Conservation (phyloP, 2,113 vertebrate species). For the Pseudorasbora parva region DNA sequence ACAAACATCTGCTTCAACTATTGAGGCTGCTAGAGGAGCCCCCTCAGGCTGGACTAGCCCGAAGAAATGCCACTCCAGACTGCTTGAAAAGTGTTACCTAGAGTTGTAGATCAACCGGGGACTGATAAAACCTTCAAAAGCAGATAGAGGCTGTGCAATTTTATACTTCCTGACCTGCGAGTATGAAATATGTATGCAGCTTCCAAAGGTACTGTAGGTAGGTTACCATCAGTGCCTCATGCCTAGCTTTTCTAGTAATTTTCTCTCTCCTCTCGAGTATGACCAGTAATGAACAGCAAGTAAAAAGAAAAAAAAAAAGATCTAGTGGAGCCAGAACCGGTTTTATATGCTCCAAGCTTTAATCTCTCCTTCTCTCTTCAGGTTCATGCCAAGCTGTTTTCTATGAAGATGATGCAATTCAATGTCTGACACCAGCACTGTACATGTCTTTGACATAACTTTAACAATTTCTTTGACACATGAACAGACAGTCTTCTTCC, state of each 20-base stretch:
- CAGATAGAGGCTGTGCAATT: slow-evolving; percentile 11
- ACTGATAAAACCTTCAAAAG: slow-evolving; percentile 26
- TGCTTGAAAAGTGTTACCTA: slow-evolving; percentile 7
- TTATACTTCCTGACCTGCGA: slow-evolving; percentile 6
- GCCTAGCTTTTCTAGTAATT: background rate
- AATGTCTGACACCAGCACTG: slow-evolving; percentile 2
- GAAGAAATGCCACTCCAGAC: slow-evolving; percentile 9
- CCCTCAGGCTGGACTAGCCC: background rate
- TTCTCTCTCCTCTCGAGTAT: background rate
- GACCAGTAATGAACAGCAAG: slow-evolving; percentile 3
- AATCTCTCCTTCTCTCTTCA: slow-evolving; percentile 6
- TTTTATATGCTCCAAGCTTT: background rate
- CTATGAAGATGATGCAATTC: background rate
- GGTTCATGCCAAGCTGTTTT: background rate
- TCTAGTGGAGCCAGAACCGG: background rate
- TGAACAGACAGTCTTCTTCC: background rate
- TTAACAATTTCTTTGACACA: background rate
- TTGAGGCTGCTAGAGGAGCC: slow-evolving; percentile 20
- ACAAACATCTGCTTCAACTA: background rate
- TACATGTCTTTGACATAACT: background rate
- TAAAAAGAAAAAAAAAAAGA: background rate
- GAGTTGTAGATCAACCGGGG: slow-evolving; percentile 3
- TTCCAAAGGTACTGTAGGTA: slow-evolving; percentile 2
- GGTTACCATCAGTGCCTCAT: slow-evolving; percentile 7
- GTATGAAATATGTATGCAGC: slow-evolving; percentile 24